These are phyloP conservation scores for Ophonus ardosiacus DNA, from an alignment of 2,888 invertebrate genomes.

Conservation along the genomic window DNA sequence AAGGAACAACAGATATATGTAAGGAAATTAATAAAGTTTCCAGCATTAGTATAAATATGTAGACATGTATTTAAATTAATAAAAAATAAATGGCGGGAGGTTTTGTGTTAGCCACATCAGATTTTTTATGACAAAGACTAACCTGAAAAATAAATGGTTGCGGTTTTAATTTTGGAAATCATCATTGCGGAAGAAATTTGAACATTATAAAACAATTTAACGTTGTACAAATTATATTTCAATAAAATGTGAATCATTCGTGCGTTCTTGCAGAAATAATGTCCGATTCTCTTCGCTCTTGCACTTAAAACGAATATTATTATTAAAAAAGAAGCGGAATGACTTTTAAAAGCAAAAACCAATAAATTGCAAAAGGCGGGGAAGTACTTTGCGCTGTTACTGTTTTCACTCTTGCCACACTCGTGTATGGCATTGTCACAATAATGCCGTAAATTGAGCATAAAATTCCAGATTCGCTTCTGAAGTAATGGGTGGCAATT, in stretches of 20 bases:
- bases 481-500: slow-evolving; percentile 50
- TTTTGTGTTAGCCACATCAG: too few species aligned
- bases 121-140: too few species aligned
- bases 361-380: slow-evolving; percentile 25
- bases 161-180: too few species aligned
- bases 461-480: slow-evolving; percentile 24
- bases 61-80: too few species aligned
- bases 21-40: too few species aligned
- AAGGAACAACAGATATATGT: too few species aligned
- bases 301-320: background rate
- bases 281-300: background rate
- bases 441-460: slow-evolving; percentile 50
- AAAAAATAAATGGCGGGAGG: too few species aligned
- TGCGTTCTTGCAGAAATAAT: background rate
- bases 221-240: too few species aligned
- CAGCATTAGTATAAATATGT: too few species aligned
- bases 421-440: slow-evolving; percentile 23
- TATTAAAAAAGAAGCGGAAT: background rate
- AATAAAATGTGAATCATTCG: background rate
- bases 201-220: too few species aligned
- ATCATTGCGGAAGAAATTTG: too few species aligned
- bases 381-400: slow-evolving; percentile 26
- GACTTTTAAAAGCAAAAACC: background rate
- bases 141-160: too few species aligned
- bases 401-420: background rate